Conservation (phyloP, 2,113 vertebrate species). For the Azemiops feae region DNA sequence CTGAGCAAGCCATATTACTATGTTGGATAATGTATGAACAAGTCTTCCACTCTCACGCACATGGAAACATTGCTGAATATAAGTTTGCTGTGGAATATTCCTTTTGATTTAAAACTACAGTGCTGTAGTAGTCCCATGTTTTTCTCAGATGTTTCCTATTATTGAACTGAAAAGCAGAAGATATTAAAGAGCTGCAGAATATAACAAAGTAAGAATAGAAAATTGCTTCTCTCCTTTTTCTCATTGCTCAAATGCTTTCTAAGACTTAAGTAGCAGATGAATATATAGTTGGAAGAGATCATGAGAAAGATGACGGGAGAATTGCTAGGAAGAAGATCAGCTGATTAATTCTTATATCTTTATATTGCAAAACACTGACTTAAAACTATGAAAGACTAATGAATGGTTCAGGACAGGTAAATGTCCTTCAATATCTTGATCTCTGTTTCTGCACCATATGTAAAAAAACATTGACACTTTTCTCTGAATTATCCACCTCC, state of each 20-base stretch:
- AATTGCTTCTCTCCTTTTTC: not conserved
- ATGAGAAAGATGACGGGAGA: not conserved
- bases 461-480: conserved; percentile 4
- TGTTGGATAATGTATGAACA: not conserved
- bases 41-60: not conserved
- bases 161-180: not conserved
- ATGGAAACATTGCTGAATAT: not conserved
- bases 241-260: not conserved
- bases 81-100: not conserved
- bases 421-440: not conserved
- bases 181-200: not conserved
- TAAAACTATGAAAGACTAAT: not conserved
- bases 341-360: not conserved
- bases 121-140: not conserved
- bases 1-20: not conserved
- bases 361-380: not conserved
- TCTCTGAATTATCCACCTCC: not conserved
- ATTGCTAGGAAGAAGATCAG: not conserved
- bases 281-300: not conserved
- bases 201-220: not conserved
- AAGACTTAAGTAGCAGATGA: not conserved
- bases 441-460: not conserved
- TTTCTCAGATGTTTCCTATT: not conserved
- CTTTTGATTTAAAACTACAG: not conserved
- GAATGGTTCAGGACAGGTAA: not conserved